Base-by-base conservation (phyloP, 2,113 vertebrate genomes). In the Aspiorhynchus laticeps region DNA sequence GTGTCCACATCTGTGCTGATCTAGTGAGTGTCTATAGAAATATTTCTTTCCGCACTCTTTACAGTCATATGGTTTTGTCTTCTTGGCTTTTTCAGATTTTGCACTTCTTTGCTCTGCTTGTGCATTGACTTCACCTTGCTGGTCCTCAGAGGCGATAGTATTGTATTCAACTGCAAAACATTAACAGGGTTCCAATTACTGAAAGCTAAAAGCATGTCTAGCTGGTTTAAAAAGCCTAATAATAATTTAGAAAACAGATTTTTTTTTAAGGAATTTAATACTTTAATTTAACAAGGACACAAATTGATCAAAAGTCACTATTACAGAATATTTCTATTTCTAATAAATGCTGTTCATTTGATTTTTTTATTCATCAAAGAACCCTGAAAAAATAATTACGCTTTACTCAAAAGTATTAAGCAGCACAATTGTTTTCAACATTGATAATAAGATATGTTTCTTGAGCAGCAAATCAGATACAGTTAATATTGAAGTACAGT, bases 11-110 rank as follows among this genome's bases (percentile, higher is more conserved):
- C 91, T 0, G 88, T 94, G 65, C 31, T 48, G 33, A 17, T 73
- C 80, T 88, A 93, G 88, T 92, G 93, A 0, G 12, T 85, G 86
- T 91, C 93, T 71, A 91, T 85, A 8, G 92, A 92, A 28, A 90
- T 77, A 88, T 53, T 21, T 85, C 51, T 63, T 73, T 31, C 63
- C 87, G 38, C 87, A 88, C 24, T 46, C 53, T 0, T 93, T 76
- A 1, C 94, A 95, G 1, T 73, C 81, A 51, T 91, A 93, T 2
- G 63, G 15, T 21, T 84, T 89, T 9, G 48, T 85, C 78, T 88
- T 90, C 46, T 21, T 87, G 31, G 9, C 19, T 38, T 83, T 12
- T 0, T 7, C 71, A 9, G 78, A 24, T 69, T 87, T 69, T 65
- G 63, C 2, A 77, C 33, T 11, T 24, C 59, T 79, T 0, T 84